Base-by-base conservation (phyloP, 2,888 invertebrate species). In the Himalopsyche kuldschensis region DNA sequence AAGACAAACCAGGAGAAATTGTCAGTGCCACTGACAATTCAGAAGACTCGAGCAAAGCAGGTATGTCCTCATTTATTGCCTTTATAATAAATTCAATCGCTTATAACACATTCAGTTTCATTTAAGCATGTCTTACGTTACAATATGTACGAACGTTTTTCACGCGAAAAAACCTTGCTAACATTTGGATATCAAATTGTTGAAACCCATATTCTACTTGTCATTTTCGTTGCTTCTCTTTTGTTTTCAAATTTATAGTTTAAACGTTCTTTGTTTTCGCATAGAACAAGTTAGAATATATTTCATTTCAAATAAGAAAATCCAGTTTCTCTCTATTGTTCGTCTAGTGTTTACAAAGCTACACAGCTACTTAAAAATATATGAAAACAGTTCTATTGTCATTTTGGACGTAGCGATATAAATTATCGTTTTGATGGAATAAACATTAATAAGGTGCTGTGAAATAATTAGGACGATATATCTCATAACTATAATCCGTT, bases 1-100 rank as follows among this genome's bases (percentile, higher is more conserved):
- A 84, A 81, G 84, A 84, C 75, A 81, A 81, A 81, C 81, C 81
- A n/a, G 63, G 75, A 78, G 84, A 84, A 27, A 79, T 76, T 80
- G 78, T 81, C 24, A 55, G 15, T 69, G 27, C 69, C 41, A 41
- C 41, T 41, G 41, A 41, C 41, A 41, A 41, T 27, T 76, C 31
- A 46, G 81, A 81, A 48, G 84, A 79, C 30, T 81, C 48, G 3
- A 48, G 24, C 20, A 75, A 30, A 47, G 83, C 81, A 84, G 84
- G 84, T 84, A 20, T 55, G 79, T 31, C 30, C 30, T 31, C 48
- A 10, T 32, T 46, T 69, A 11, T 27, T 30, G 69, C 11, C 15
- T 69, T 15, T 27, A 27, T 15, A 69, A 15, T 3, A 2, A 11
- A 69, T 27, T 30, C 69, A 69, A 27, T 69, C 15, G 30, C 15